Evolutionary conservation across 2,797 vertebrate species (phyloP), one percentile per base, ranked within the genome.

Genomic region (Hybognathus amarus): DNA sequence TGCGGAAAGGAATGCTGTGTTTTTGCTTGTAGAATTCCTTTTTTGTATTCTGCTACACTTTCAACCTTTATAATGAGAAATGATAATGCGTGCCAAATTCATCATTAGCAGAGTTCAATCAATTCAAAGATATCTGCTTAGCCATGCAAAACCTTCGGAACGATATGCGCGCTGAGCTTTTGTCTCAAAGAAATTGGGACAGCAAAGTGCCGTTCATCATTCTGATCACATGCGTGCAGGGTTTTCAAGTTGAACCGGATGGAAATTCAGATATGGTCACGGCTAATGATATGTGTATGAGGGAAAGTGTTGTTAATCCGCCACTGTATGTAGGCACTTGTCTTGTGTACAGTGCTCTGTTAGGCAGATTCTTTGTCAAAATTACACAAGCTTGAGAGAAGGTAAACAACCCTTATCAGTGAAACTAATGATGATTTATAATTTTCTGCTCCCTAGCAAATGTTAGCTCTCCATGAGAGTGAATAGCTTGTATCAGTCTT

Each of bases 1-100:
- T 79, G 52, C 6, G 18, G 42, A 78, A 74, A 84, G 40, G 50
- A 83, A 81, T 24, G 47, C 22, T 63, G 77, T 68, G 36, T 82
- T 87, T n/a, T 85, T 83, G 68, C 81, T 83, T 87, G 79, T 81
- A 85, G 67, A 85, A 75, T 73, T 66, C 40, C 38, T 88, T 83
- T 73, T 73, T 73, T 82, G 68, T 80, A 78, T 82, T 42, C 64
- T 30, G 20, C 20, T 67, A 87, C 50, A 59, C 63, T 83, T 90
- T 90, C 87, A 83, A 89, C 83, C 80, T 90, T 85, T 83, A 63
- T 88, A 92, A 93, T 90, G 86, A 93, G 86, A 90, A 90, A 86
- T 88, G 86, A 80, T 87, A 90, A 91, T 92, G 75, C 24, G 2
- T 87, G 79, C 47, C 79, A 73, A 85, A 87, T 88, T 71, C 84